Percentiles rank a stretch among this genome's conserved stretches.
Conservation (phyloP, 1,140 invertebrate genomes). For the Brachionus rotundiformis region DNA sequence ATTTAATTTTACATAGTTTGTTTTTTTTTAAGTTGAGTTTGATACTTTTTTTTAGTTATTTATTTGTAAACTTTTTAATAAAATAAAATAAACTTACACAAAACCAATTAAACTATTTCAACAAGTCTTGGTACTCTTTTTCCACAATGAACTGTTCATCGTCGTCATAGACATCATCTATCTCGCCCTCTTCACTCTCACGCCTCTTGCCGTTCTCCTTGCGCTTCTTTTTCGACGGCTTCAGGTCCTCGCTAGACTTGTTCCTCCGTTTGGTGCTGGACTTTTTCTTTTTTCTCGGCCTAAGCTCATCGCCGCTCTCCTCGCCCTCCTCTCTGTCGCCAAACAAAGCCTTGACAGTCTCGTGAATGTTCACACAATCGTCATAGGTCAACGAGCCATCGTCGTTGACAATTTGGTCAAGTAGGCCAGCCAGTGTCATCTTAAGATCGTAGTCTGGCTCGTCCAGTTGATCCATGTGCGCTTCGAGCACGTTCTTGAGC, state of each 20-base stretch:
- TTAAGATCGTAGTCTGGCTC: neutral
- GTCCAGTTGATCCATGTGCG: neutral
- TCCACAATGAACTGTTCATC: conserved; percentile 11
- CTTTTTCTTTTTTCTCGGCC: neutral
- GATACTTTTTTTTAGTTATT: neutral
- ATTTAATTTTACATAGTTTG: neutral
- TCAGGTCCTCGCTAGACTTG: conserved; percentile 17
- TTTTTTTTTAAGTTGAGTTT: neutral
- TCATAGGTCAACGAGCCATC: conserved; percentile 48
- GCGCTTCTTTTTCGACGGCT: conserved; percentile 31
- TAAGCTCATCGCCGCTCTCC: neutral
- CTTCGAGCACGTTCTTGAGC: conserved; percentile 19
- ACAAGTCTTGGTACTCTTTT: conserved; percentile 30
- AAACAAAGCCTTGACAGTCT: conserved; percentile 22
- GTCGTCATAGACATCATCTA: conserved; percentile 30
- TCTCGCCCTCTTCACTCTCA: conserved; percentile 20
- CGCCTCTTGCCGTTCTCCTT: neutral
- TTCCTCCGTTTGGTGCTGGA: conserved; percentile 21
- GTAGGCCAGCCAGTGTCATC: neutral
- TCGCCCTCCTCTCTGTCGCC: conserved; percentile 11
- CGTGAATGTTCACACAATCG: conserved; percentile 39
- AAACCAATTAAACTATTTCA: neutral
- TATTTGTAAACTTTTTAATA: neutral
- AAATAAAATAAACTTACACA: conserved; percentile 31
- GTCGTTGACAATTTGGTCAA: conserved; percentile 16